Evolutionary conservation across 2,888 invertebrate species (phyloP).

Genomic region (Noctua comes): DNA sequence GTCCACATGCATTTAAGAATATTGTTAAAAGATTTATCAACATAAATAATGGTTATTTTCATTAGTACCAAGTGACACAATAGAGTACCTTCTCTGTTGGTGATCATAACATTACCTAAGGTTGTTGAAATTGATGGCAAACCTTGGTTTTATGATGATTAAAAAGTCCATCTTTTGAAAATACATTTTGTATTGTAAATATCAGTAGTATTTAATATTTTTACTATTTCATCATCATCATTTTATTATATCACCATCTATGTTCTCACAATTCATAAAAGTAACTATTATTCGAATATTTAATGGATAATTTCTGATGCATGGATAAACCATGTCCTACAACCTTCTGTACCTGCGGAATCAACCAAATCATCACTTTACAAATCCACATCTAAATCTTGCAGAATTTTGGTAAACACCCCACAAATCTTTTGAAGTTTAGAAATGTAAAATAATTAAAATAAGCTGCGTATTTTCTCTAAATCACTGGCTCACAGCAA

Average conservation of each 20-base stretch:
- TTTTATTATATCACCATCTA: too few species aligned
- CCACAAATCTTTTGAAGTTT: neutral
- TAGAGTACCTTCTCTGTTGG: constrained; percentile 3
- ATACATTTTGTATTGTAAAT: neutral
- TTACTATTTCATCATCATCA: neutral
- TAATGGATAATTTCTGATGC: too few species aligned
- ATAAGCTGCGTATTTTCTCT: neutral
- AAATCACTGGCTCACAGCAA: neutral
- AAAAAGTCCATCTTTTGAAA: neutral
- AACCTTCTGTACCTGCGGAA: neutral
- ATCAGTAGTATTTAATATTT: neutral
- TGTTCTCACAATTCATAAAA: neutral
- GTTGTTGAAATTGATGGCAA: constrained; percentile 11
- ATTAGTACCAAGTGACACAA: too few species aligned
- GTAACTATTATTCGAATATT: neutral
- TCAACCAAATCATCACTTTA: neutral
- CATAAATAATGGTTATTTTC: neutral
- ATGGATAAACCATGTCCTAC: neutral
- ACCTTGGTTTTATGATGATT: constrained; percentile 6
- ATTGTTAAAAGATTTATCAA: neutral
- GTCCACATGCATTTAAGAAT: neutral
- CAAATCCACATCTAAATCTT: neutral
- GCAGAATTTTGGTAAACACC: neutral
- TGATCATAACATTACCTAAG: constrained; percentile 27
- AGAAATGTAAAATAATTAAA: neutral